These are phyloP conservation scores for Leptopilina drosophilae DNA, from an alignment of 2,888 invertebrate genomes.

Conservation along the genomic window DNA sequence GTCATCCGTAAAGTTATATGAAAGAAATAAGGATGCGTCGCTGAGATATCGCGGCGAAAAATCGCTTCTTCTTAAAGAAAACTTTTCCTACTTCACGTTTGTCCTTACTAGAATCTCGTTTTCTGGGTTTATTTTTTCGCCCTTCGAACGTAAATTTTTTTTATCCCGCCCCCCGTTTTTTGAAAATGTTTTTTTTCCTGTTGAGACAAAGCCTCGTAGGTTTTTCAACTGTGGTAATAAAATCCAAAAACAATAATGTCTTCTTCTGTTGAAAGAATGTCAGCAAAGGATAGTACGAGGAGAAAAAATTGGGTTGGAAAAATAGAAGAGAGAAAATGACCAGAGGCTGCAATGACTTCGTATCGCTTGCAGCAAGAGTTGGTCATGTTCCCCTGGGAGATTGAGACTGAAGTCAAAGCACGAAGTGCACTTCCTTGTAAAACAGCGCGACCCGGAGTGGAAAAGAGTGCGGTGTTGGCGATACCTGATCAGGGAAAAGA, in stretches of 20 bases:
- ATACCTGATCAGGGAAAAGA: slow-evolving; percentile 26
- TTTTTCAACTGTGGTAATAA: slow-evolving; percentile 27
- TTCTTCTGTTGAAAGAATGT: background rate
- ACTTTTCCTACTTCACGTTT: background rate
- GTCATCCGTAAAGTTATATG: slow-evolving; percentile 11
- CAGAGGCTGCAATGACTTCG: slow-evolving; percentile 10
- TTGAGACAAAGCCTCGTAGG: slow-evolving; percentile 12
- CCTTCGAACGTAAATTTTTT: slow-evolving; percentile 12
- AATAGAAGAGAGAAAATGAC: background rate
- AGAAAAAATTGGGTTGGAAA: background rate
- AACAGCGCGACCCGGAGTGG: slow-evolving; percentile 54
- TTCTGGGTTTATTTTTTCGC: background rate
- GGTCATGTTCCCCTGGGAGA: slow-evolving; percentile 22
- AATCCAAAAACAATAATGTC: slow-evolving; percentile 34
- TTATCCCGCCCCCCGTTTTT: slow-evolving; percentile 13
- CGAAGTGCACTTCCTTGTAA: slow-evolving; percentile 68
- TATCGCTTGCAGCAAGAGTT: slow-evolving; percentile 33
- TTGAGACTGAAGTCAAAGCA: slow-evolving; percentile 47
- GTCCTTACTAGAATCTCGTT: background rate
- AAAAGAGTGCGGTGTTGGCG: slow-evolving; percentile 43
- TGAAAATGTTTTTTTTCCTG: background rate
- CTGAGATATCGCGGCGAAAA: background rate
- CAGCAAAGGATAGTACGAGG: background rate
- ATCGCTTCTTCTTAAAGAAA: background rate
- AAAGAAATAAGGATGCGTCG: background rate